These are phyloP conservation scores for Willisornis vidua DNA, from an alignment of 2,113 vertebrate genomes.

Conservation along the genomic window DNA sequence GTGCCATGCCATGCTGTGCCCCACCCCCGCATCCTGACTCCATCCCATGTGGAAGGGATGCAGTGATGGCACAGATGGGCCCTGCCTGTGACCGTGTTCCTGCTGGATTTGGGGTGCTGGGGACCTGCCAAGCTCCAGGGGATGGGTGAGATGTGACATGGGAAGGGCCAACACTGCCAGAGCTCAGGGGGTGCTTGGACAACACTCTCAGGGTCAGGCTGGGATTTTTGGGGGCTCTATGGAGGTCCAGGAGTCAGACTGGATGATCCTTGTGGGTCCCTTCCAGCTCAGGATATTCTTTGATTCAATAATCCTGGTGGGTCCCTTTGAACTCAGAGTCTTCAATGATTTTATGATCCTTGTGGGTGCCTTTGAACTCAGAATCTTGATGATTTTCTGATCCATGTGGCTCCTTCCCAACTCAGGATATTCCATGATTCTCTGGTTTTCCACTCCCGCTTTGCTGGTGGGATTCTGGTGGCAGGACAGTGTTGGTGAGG, in stretches of 20 bases:
- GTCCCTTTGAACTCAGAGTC: not conserved
- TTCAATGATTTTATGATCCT: not conserved
- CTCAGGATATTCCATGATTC: too few species aligned
- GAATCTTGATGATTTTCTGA: not conserved
- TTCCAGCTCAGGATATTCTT: rapidly evolving
- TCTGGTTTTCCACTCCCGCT: rapidly evolving
- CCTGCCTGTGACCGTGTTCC: not conserved
- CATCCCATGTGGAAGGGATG: rapidly evolving
- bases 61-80: rapidly evolving
- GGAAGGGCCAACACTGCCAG: not conserved
- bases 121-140: too few species aligned
- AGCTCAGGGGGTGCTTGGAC: not conserved
- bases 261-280: not conserved
- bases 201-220: not conserved
- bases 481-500: not conserved
- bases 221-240: not conserved
- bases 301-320: not conserved
- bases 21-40: rapidly evolving
- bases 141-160: rapidly evolving
- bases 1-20: too few species aligned
- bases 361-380: too few species aligned
- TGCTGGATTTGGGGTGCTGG: too few species aligned
- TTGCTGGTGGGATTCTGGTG: not conserved
- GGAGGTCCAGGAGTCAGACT: not conserved
- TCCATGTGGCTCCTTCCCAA: rapidly evolving